These are phyloP conservation scores for Apantesis nais DNA, from an alignment of 2,888 invertebrate species.

Conservation along the genomic window DNA sequence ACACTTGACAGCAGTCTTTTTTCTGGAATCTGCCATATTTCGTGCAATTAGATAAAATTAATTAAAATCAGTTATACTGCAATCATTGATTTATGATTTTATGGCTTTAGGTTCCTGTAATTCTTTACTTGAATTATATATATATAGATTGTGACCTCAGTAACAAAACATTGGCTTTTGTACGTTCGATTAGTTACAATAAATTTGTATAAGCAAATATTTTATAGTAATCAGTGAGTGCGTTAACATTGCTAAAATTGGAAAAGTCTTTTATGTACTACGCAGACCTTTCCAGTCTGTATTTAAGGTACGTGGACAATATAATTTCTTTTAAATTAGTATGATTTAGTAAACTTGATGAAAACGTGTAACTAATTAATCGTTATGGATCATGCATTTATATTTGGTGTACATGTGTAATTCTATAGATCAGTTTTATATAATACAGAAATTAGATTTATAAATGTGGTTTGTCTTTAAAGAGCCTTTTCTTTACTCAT, in stretches of 20 bases:
- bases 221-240: slow-evolving; percentile 44
- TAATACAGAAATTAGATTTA: background rate
- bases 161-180: slow-evolving; percentile 5
- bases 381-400: background rate
- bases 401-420: background rate
- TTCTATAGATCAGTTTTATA: background rate
- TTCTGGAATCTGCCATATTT: slow-evolving; percentile 46
- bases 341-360: background rate
- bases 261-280: background rate
- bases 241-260: slow-evolving; percentile 3
- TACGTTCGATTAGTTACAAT: slow-evolving; percentile 25
- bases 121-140: slow-evolving; percentile 32
- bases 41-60: slow-evolving; percentile 34
- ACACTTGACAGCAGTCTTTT: slow-evolving; percentile 34
- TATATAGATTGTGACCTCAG: slow-evolving; percentile 25
- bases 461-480: background rate
- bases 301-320: slow-evolving; percentile 12
- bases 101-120: slow-evolving; percentile 34
- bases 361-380: background rate
- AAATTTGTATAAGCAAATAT: slow-evolving; percentile 31
- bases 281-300: background rate
- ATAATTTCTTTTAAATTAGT: background rate
- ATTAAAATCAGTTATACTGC: slow-evolving; percentile 18
- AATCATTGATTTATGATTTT: slow-evolving; percentile 27
- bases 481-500: background rate